These are phyloP conservation scores for Fulica atra DNA, from an alignment of 2,113 vertebrate genomes.

Conservation along the genomic window DNA sequence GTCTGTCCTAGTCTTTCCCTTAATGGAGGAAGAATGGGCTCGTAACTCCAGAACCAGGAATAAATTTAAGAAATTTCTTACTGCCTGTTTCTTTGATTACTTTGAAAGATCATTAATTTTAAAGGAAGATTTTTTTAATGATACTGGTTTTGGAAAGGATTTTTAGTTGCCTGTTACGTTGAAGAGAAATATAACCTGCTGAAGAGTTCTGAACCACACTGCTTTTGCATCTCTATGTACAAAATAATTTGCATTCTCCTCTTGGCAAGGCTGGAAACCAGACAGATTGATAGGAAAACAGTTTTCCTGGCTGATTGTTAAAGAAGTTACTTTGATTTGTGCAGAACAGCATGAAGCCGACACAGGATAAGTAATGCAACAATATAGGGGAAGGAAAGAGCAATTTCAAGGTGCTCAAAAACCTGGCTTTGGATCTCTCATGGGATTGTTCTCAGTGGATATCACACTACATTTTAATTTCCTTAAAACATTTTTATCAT, in stretches of 20 bases:
- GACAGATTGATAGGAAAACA: slow-evolving; percentile 48
- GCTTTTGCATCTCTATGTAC: neutral
- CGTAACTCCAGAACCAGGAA: neutral
- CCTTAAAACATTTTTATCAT: neutral
- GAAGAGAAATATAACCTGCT: neutral
- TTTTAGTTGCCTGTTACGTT: neutral
- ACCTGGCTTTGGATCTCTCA: neutral
- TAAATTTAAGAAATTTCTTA: neutral
- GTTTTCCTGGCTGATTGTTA: slow-evolving; percentile 31
- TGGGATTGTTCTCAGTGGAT: neutral
- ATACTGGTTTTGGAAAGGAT: neutral
- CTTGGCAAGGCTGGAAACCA: slow-evolving; percentile 20
- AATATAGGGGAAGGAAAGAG: neutral
- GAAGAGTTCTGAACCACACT: neutral
- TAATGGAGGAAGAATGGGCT: neutral
- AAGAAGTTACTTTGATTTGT: slow-evolving; percentile 32
- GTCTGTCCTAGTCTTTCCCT: neutral
- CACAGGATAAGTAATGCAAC: neutral
- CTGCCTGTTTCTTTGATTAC: neutral
- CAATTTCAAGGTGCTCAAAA: slow-evolving; percentile 6
- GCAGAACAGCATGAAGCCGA: neutral
- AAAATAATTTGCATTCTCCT: slow-evolving; percentile 49
- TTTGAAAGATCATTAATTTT: neutral
- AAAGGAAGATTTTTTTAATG: neutral
- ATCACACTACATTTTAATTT: neutral